phyloP scores from a whole-genome alignment of 1,140 invertebrate genomes.

The Drosophila tropicalis region DNA sequence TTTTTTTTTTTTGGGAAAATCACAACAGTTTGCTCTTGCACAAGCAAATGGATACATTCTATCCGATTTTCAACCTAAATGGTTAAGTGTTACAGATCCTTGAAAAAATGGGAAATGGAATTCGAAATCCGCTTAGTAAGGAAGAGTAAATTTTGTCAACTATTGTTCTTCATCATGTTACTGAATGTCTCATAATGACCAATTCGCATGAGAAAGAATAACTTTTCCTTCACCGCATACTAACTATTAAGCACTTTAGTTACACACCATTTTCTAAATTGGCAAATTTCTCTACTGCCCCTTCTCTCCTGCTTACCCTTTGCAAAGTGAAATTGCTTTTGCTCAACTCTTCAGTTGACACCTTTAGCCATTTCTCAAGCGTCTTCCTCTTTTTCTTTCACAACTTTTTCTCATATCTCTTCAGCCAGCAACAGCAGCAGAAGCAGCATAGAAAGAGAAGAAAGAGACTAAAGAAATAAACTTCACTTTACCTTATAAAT shows the following conservation, averaged over 20 bases:
- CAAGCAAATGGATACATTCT: neutral
- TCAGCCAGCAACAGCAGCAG: neutral
- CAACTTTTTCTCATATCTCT: constrained; percentile 8
- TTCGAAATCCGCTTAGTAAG: neutral
- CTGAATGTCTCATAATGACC: no score
- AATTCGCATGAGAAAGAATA: no score
- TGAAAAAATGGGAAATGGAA: no score
- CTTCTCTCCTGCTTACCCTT: neutral
- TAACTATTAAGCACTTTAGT: neutral
- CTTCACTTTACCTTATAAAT: constrained; percentile 62
- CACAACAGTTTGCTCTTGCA: neutral
- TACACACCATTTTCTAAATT: constrained; percentile 5
- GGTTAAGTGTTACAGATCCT: no score
- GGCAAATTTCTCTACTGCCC: constrained; percentile 37
- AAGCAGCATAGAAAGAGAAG: neutral
- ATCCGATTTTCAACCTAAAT: neutral
- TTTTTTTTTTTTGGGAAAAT: neutral
- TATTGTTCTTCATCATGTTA: no score
- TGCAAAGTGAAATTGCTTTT: neutral
- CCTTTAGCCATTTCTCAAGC: constrained; percentile 10
- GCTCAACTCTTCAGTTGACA: constrained; percentile 15
- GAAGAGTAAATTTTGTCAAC: neutral
- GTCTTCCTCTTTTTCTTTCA: neutral
- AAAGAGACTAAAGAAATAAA: neutral
- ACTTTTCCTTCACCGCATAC: no score